Percentiles rank a stretch among this genome's conserved stretches.
Conservation (phyloP, 2,888 invertebrate genomes). For the Sclerodermus sp. region DNA sequence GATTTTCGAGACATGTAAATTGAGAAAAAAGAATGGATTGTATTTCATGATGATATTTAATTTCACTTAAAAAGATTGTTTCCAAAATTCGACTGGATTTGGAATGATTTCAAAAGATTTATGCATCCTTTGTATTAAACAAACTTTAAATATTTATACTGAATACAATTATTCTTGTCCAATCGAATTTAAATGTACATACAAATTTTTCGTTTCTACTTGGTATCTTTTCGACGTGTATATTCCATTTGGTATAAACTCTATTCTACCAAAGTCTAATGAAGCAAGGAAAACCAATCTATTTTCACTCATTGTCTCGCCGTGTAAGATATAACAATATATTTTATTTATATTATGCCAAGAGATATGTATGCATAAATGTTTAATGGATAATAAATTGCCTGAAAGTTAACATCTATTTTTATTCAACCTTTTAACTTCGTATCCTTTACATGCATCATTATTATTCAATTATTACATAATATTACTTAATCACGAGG, state of each 20-base stretch:
- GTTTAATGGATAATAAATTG: slow-evolving; percentile 34
- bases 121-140: no score
- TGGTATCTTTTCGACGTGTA: slow-evolving; percentile 1
- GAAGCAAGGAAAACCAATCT: slow-evolving; percentile 21
- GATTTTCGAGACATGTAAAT: no score
- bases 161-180: no score
- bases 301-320: slow-evolving; percentile 32
- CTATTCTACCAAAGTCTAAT: slow-evolving; percentile 34
- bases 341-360: slow-evolving; percentile 37
- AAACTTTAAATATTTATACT: no score
- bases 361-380: slow-evolving; percentile 28
- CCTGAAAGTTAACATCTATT: slow-evolving; percentile 1
- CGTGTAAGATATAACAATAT: slow-evolving; percentile 38
- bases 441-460: no score
- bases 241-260: slow-evolving; percentile 21
- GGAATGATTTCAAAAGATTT: no score
- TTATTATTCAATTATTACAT: background rate
- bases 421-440: background rate
- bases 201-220: slow-evolving; percentile 9
- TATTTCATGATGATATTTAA: no score
- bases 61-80: no score
- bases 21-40: no score
- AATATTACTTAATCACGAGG: no score
- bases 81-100: no score
- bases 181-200: background rate